Evolutionary conservation across 2,797 vertebrate species (phyloP).

Genomic region (Pangasius sanitwongsei): DNA sequence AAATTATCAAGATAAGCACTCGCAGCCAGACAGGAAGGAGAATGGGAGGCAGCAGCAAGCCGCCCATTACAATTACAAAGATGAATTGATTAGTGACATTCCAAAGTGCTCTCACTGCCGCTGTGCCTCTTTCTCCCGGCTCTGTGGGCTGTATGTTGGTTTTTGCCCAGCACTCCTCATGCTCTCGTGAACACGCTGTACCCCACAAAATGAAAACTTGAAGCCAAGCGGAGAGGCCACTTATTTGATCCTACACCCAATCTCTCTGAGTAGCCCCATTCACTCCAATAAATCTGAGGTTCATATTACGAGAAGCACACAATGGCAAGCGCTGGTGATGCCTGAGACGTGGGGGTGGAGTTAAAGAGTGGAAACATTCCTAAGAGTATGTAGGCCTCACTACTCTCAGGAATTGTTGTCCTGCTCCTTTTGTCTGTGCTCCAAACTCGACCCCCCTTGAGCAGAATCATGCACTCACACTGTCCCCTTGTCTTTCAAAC

Average conservation of each 20-base stretch:
- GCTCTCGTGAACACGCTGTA: not conserved
- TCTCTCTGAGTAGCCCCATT: slow-evolving; percentile 61
- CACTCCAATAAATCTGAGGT: slow-evolving; percentile 72
- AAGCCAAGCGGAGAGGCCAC: not conserved
- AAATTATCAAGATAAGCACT: slow-evolving; percentile 74
- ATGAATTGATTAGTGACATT: slow-evolving; percentile 76
- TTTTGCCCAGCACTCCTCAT: slow-evolving; percentile 22
- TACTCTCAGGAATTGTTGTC: slow-evolving; percentile 65
- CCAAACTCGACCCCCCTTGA: not conserved
- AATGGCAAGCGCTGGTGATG: slow-evolving; percentile 49
- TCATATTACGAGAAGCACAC: slow-evolving; percentile 66
- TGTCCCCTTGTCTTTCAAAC: slow-evolving; percentile 54
- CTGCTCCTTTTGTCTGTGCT: slow-evolving; percentile 68
- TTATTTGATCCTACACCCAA: slow-evolving; percentile 19
- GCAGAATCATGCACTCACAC: slow-evolving; percentile 12
- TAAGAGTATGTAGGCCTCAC: not conserved
- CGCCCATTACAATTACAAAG: slow-evolving; percentile 69
- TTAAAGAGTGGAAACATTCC: slow-evolving; percentile 29
- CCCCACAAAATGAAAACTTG: not conserved
- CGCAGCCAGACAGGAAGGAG: slow-evolving; percentile 63
- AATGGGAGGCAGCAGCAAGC: slow-evolving; percentile 51
- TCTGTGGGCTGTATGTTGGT: slow-evolving; percentile 62
- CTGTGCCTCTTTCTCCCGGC: slow-evolving; percentile 68
- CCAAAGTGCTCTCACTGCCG: slow-evolving; percentile 63
- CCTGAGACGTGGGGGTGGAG: slow-evolving; percentile 19